Base-by-base conservation (phyloP, 2,888 invertebrate species). In the Lissocephala sabroskyi region DNA sequence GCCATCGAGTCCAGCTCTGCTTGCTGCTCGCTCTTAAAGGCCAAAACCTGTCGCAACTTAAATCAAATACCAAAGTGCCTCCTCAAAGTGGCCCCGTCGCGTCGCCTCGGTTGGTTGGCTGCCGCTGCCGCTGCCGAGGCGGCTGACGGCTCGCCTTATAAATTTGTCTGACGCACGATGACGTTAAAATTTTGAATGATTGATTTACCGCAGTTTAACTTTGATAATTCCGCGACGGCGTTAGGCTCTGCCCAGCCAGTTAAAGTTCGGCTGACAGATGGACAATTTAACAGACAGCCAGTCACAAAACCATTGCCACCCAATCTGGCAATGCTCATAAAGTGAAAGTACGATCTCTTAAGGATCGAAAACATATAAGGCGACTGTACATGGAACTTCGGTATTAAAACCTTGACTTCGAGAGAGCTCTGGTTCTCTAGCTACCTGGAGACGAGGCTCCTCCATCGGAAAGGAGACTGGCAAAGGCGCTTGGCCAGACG, bases 151-250 rank as follows among this genome's bases (percentile, higher is more conserved):
- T 61, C 65, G 61, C 67, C 74, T 73, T 70, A 68, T 70, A 74
- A 73, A 70, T 67, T 71, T 63, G n/a, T 75, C 76, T 68, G 76
- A 74, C 74, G 71, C 70, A 71, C 71, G 71, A 76, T 71, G 71
- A 71, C 77, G 77, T 76, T 76, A 70, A 77, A 74, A 74, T 71
- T 71, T 76, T 70, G 64, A 66, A 70, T 71, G 71, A 71, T 71
- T 71, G 71, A 71, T 71, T 71, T 71, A 74, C 74, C 70, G 74
- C 71, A 70, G 74, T 74, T 71, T 57, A 62, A 75, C 68, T 70
- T 70, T 70, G 73, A 75, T 73, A 70, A 76, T 76, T 73, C 70
- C 70, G 65, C 47, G 59, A 56, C 58, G 51, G 46, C 64, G 45
- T 45, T 51, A 18, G 33, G 41, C 6, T n/a, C 19, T n/a, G 18